phyloP scores from a whole-genome alignment of 1,140 invertebrate species.

The Eriocheir sinensis region DNA sequence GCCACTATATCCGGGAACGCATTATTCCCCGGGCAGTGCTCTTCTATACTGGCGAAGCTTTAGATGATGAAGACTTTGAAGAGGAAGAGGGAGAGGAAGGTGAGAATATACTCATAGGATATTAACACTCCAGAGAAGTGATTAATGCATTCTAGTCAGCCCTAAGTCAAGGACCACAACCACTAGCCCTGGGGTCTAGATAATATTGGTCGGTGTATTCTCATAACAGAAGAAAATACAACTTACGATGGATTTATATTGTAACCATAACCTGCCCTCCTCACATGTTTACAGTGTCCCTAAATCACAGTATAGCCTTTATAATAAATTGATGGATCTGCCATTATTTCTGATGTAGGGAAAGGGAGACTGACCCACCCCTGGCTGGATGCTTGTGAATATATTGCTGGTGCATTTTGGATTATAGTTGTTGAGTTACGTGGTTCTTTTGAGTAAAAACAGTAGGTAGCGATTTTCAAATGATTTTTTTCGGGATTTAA shows the following conservation, averaged over 20 bases:
- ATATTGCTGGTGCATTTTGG: slow-evolving; percentile 8
- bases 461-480: not conserved
- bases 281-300: not conserved
- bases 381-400: not conserved
- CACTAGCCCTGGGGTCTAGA: not conserved
- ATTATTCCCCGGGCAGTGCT: slow-evolving; percentile 96
- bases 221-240: not conserved
- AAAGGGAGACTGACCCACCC: not conserved
- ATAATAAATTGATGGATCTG: not conserved
- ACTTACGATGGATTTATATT: slow-evolving; percentile 29
- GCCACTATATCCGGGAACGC: slow-evolving; percentile 97
- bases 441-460: not conserved
- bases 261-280: not conserved
- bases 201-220: slow-evolving; percentile 1
- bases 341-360: not conserved
- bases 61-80: slow-evolving; percentile 79
- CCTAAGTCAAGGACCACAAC: not conserved
- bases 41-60: slow-evolving; percentile 90
- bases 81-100: slow-evolving; percentile 80
- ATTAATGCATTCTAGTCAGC: slow-evolving; percentile 30
- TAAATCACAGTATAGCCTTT: not conserved
- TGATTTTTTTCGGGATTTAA: not conserved
- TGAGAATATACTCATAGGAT: slow-evolving; percentile 57
- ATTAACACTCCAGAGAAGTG: not conserved
- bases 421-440: not conserved